phyloP scores from a whole-genome alignment of 2,888 invertebrate genomes.

The Dynastes tityus region DNA sequence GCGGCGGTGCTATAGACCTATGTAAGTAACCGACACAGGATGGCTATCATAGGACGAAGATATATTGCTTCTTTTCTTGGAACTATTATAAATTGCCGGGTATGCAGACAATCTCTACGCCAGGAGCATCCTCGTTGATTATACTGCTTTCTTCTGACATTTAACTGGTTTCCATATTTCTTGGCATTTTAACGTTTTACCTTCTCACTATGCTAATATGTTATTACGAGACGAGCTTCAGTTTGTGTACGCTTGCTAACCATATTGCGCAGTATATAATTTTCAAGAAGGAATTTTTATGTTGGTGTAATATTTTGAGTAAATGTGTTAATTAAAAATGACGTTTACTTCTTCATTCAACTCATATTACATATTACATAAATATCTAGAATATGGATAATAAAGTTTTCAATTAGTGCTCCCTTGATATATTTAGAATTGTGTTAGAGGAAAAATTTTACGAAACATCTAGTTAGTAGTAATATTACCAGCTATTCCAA shows the following conservation, averaged over 20 bases:
- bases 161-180: slow-evolving; percentile 29
- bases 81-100: slow-evolving; percentile 38
- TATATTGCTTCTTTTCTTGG: slow-evolving; percentile 26
- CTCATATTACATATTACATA: not conserved
- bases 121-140: slow-evolving; percentile 32
- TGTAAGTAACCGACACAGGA: not conserved
- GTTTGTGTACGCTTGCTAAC: not conserved
- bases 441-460: too few species aligned
- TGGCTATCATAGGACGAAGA: slow-evolving; percentile 35
- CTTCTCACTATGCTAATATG: slow-evolving; percentile 1
- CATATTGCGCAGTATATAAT: not conserved
- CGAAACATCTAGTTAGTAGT: too few species aligned
- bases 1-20: slow-evolving; percentile 14
- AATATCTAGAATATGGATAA: not conserved
- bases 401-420: not conserved
- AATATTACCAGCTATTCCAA: too few species aligned
- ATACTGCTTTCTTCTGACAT: slow-evolving; percentile 32
- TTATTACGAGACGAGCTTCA: not conserved
- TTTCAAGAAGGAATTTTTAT: slow-evolving; percentile 9
- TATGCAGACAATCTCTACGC: slow-evolving; percentile 30
- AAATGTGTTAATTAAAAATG: slow-evolving; percentile 15
- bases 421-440: too few species aligned
- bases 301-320: slow-evolving; percentile 11
- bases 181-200: slow-evolving; percentile 15
- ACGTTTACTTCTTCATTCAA: slow-evolving; percentile 3